Evolutionary conservation across 2,113 vertebrate genomes (phyloP).

Genomic region (Mirounga angustirostris): DNA sequence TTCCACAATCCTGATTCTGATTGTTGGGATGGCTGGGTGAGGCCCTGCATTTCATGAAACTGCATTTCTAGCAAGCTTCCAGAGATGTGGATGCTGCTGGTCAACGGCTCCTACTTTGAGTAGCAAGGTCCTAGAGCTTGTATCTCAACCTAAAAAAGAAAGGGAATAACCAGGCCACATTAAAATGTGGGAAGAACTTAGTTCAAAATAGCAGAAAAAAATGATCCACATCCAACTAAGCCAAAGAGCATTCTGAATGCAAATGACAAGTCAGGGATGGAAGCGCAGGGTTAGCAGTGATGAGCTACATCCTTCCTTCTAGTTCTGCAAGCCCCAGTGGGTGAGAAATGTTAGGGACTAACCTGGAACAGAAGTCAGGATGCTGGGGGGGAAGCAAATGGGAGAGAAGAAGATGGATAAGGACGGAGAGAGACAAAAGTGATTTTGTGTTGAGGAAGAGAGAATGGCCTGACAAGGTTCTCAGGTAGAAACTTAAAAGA

Average conservation of each 20-base stretch:
- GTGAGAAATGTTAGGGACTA: not conserved
- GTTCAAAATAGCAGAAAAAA: not conserved
- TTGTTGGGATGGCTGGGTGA: not conserved
- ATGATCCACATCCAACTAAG: not conserved
- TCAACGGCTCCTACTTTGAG: not conserved
- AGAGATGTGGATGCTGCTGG: not conserved
- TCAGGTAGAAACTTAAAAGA: not conserved
- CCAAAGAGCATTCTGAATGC: not conserved
- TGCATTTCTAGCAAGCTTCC: not conserved
- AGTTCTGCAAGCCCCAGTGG: no score
- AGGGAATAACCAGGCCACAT: not conserved
- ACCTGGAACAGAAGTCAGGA: not conserved
- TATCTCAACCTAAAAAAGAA: not conserved
- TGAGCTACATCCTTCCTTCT: not conserved
- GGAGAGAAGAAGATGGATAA: not conserved
- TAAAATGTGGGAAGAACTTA: not conserved
- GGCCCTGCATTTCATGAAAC: not conserved
- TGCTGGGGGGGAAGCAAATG: not conserved
- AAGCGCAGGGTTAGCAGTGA: fast-evolving
- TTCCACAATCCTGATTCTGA: no score
- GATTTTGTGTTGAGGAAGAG: not conserved
- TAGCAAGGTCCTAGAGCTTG: not conserved
- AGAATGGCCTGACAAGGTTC: not conserved
- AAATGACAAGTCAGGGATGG: not conserved
- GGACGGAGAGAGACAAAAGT: not conserved